Percentiles rank a stretch among this genome's conserved stretches.
phyloP scores from a whole-genome alignment of 2,113 vertebrate genomes.

The Rhea pennata region DNA sequence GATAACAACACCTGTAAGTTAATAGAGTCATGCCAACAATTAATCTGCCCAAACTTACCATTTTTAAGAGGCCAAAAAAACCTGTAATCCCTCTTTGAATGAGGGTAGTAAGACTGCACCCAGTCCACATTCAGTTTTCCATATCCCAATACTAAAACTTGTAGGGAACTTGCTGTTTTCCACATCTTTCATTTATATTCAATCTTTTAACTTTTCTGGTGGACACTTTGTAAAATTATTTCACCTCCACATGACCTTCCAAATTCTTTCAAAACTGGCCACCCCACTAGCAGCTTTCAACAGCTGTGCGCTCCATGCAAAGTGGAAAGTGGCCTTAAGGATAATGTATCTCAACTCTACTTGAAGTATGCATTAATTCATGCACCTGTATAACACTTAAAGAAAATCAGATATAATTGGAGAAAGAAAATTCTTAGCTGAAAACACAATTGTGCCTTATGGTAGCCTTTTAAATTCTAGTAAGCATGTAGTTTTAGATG shows the following conservation, averaged over 20 bases:
- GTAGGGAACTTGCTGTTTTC: neutral
- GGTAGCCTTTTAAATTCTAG: neutral
- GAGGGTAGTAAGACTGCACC: neutral
- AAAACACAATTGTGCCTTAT: neutral
- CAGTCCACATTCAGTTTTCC: neutral
- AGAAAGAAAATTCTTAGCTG: neutral
- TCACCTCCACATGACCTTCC: rapidly evolving
- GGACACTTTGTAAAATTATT: neutral
- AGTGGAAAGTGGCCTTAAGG: rapidly evolving
- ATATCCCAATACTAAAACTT: neutral
- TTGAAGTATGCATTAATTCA: too few relatives aligned
- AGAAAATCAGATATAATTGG: too few relatives aligned
- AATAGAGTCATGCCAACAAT: slow-evolving; percentile 30
- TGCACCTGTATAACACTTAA: neutral
- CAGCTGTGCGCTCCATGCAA: neutral
- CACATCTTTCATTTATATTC: neutral
- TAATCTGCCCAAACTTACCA: neutral
- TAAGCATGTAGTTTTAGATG: neutral
- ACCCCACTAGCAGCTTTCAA: too few relatives aligned
- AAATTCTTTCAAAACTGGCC: neutral
- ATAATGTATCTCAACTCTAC: rapidly evolving
- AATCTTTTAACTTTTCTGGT: neutral
- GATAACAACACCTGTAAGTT: slow-evolving; percentile 10
- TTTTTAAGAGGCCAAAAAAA: neutral
- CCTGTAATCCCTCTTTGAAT: neutral